Percentiles rank a stretch among this genome's conserved stretches.
Evolutionary conservation across 2,113 vertebrate genomes (phyloP).

Genomic region (Nerophis lumbriciformis): DNA sequence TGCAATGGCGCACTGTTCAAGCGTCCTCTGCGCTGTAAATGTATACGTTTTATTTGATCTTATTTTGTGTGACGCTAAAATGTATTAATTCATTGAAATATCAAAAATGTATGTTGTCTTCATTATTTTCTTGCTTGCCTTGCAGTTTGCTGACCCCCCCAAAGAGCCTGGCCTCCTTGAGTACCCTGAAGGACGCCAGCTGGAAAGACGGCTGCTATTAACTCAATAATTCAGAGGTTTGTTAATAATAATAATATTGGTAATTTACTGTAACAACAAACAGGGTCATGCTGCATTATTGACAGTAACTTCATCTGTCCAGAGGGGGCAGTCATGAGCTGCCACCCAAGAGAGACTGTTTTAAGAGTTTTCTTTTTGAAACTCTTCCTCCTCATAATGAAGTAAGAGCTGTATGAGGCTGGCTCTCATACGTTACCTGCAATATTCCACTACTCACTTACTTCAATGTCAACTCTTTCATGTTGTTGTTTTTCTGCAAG

Average conservation of each 20-base stretch:
- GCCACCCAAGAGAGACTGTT: constrained; percentile 43
- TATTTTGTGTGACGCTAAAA: no score
- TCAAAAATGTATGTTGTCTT: no score
- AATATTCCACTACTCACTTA: constrained; percentile 49
- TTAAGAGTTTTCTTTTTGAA: constrained; percentile 34
- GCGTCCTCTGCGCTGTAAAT: no score
- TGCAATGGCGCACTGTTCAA: no score
- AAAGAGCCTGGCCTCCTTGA: constrained; percentile 88
- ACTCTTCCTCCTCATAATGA: constrained; percentile 21
- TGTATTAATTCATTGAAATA: no score
- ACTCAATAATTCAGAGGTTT: constrained; percentile 49
- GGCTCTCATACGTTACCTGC: constrained; percentile 53
- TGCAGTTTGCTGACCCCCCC: constrained; percentile 92
- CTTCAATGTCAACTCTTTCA: constrained; percentile 41
- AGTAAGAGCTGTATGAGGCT: constrained; percentile 85
- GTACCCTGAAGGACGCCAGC: constrained; percentile 86
- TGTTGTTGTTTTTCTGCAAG: constrained; percentile 4
- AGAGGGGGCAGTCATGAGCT: constrained; percentile 25
- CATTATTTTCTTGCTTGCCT: constrained; percentile 6
- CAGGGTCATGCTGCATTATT: constrained; percentile 36
- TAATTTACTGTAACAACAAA: constrained; percentile 1
- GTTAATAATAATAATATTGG: background rate
- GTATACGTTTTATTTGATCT: no score
- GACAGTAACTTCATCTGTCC: constrained; percentile 22
- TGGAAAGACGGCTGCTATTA: constrained; percentile 98